phyloP scores from a whole-genome alignment of 2,113 vertebrate genomes.

The Hippopotamus amphibius region DNA sequence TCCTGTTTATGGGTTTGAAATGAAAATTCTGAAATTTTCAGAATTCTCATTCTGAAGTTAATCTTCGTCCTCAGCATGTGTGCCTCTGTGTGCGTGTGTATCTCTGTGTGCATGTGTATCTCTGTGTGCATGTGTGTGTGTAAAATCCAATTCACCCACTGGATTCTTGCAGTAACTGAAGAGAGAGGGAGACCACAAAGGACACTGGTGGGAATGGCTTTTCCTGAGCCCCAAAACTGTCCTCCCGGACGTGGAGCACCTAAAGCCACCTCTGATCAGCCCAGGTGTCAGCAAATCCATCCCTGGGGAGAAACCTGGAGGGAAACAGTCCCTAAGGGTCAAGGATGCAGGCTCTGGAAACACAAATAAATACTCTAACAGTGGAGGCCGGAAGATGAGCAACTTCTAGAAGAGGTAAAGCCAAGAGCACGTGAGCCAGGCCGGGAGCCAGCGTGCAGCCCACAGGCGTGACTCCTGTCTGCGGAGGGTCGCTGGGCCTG shows the following conservation, averaged over 20 bases:
- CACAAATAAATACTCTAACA: not conserved
- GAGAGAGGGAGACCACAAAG: accelerated
- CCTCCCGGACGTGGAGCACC: accelerated
- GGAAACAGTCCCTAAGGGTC: not conserved
- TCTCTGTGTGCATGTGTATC: accelerated
- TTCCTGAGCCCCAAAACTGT: not conserved
- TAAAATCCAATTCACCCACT: not conserved
- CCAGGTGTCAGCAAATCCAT: accelerated
- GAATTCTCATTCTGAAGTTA: not conserved
- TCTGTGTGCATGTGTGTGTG: accelerated
- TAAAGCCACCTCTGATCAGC: not conserved
- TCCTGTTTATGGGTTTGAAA: not conserved
- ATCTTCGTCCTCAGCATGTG: not conserved
- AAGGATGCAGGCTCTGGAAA: not conserved
- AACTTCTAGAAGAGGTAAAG: not conserved
- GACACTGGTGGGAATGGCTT: not conserved
- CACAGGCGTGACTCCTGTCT: not conserved
- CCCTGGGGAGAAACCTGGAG: not conserved
- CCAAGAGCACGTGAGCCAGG: not conserved
- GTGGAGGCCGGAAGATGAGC: not conserved
- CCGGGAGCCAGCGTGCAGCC: accelerated
- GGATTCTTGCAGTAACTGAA: not conserved
- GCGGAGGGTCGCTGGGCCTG: not conserved
- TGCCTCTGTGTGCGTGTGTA: accelerated
- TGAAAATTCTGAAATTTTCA: not conserved